A percentile compares a stretch with the other conserved stretches of the same genome.
Evolutionary conservation across 1,140 invertebrate species (phyloP).

Genomic region (Orussus abietinus): DNA sequence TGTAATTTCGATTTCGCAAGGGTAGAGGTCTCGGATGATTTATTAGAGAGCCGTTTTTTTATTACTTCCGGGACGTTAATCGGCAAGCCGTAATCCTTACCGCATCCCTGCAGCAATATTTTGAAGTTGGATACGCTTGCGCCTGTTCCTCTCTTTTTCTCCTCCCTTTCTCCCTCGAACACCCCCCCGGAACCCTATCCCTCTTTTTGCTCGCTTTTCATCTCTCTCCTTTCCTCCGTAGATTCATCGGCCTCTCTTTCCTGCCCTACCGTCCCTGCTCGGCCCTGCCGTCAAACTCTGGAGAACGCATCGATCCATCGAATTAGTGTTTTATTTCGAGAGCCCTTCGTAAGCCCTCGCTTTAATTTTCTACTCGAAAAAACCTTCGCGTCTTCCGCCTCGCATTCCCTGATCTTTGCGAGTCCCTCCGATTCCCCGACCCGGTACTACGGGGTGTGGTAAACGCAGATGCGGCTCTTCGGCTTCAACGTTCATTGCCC

Average conservation of each 20-base stretch:
- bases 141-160: conserved; percentile 11
- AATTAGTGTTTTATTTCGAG: conserved; percentile 43
- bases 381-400: conserved; percentile 14
- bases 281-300: conserved; percentile 24
- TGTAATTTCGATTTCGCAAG: too few species aligned
- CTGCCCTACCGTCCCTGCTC: too few species aligned
- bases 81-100: conserved; percentile 23
- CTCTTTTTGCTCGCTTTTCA: conserved; percentile 5
- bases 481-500: too few species aligned
- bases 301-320: conserved; percentile 37
- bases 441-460: too few species aligned
- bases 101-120: conserved; percentile 27
- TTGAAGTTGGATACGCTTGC: conserved; percentile 20
- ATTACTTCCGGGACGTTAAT: conserved; percentile 26
- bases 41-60: conserved; percentile 23
- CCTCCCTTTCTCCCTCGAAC: conserved; percentile 15
- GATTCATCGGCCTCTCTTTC: background rate
- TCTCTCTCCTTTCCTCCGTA: background rate
- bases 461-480: too few species aligned
- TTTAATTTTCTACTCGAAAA: conserved; percentile 45
- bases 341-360: conserved; percentile 34
- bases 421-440: conserved; percentile 13
- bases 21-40: too few species aligned
- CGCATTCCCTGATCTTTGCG: conserved; percentile 19
- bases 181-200: conserved; percentile 2